Base-by-base conservation (phyloP, 2,113 vertebrate genomes). In the Corvus hawaiiensis region DNA sequence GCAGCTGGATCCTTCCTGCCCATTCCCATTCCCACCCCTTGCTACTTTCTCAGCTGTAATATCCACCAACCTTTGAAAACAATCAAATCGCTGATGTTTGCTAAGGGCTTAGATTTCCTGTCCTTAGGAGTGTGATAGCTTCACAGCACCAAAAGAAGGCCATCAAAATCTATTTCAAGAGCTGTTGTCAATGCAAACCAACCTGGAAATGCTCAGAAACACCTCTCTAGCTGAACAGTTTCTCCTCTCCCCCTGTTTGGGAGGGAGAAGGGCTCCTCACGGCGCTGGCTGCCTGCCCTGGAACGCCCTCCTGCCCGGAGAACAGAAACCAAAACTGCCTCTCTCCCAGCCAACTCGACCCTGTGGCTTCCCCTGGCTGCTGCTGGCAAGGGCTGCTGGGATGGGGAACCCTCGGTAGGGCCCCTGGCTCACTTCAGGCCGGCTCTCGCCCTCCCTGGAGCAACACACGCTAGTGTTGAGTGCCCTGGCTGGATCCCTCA, bases 241-340 rank as follows among this genome's bases (percentile, higher is more conserved):
- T 62, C 77, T 75, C 54, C 23, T 37, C 27, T 32, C 8, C 23
- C 58, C 12, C n/a, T 3, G 9, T 22, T 1, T 1, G 16, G 15
- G 61, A 48, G 0, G 2, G 55, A 77, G 67, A 33, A 30, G 72
- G 17, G 83, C 72, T 67, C 69, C 59, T 30, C 8, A 43, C 0
- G 0, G 51, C 0, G 0, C 69, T 75, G 87, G 48, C 84, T 73
- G 75, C 46, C 74, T 56, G 78, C 85, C 66, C 85, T 43, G 56
- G 26, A 21, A 21, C 0, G 5, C 44, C 77, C 81, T 51, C 73
- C 87, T 49, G 56, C 68, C 46, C 0, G 0, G 39, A 72, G 63
- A 92, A 90, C 4, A 64, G 91, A 93, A 94, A 95, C 67, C 75
- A 93, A 92, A 96, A 90, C 49, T 15, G 37, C 39, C 1, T 27